phyloP scores from a whole-genome alignment of 2,113 vertebrate species.

The Otocyon megalotis region DNA sequence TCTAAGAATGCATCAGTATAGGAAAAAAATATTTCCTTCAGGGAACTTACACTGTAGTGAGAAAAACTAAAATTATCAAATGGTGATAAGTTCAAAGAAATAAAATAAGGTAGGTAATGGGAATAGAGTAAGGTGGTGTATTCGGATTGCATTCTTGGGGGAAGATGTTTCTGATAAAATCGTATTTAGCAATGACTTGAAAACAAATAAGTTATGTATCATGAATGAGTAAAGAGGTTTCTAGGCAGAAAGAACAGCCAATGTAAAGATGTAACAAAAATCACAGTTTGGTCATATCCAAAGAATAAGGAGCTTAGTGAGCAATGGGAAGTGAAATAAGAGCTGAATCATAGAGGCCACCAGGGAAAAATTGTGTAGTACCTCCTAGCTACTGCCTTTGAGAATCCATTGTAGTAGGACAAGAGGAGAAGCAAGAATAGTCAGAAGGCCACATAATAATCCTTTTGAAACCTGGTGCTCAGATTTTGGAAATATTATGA shows the following conservation, averaged over 20 bases:
- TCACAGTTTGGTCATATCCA: not conserved
- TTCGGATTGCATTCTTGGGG: not conserved
- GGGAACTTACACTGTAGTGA: not conserved
- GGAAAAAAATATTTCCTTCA: not conserved
- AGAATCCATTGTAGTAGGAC: not conserved
- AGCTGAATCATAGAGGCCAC: not conserved
- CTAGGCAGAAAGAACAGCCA: not conserved
- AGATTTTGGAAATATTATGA: not conserved
- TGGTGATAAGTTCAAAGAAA: not conserved
- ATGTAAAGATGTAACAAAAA: not conserved
- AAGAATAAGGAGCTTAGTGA: not conserved
- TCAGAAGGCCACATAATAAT: not conserved
- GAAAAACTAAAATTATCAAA: not conserved
- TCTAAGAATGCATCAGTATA: not conserved
- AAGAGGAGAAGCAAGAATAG: not conserved
- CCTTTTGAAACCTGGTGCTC: not conserved
- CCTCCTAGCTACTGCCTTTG: not conserved
- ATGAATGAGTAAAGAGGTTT: not conserved
- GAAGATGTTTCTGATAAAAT: conserved; percentile 4
- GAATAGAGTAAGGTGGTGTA: not conserved
- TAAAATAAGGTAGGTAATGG: not conserved
- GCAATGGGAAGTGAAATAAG: not conserved
- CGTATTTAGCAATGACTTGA: not conserved
- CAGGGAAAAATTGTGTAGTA: not conserved
- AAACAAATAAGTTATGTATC: not conserved